Conservation (phyloP, 2,113 vertebrate genomes). For the Montifringilla adamsi region DNA sequence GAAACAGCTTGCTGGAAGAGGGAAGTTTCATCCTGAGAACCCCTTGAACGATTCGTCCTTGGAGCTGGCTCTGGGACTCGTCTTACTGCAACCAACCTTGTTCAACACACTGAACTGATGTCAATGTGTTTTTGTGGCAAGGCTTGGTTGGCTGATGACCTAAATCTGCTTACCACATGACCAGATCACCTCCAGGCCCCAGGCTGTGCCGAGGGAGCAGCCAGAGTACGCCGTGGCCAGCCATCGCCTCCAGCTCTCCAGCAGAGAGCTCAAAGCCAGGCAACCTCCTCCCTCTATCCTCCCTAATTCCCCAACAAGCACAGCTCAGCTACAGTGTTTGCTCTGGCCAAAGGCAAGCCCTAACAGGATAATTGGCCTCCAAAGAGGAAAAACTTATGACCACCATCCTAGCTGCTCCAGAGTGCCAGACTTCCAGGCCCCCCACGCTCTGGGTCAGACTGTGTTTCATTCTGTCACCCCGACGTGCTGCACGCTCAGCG, state of each 20-base stretch:
- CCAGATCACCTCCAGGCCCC: constrained; percentile 62
- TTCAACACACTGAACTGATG: neutral
- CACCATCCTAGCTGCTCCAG: neutral
- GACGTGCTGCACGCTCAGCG: neutral
- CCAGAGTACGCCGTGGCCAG: constrained; percentile 41
- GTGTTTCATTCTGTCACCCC: neutral
- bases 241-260: constrained; percentile 63
- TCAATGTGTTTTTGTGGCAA: neutral
- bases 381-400: neutral
- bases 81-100: neutral
- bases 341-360: neutral
- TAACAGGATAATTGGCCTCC: neutral
- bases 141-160: neutral
- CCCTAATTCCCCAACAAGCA: neutral
- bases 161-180: neutral
- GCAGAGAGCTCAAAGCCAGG: constrained; percentile 72
- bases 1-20: neutral
- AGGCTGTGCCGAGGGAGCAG: constrained; percentile 20
- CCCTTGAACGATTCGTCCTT: neutral
- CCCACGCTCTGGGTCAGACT: neutral
- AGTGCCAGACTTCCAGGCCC: neutral
- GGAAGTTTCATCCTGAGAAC: neutral
- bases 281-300: constrained; percentile 64
- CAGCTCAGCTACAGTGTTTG: neutral
- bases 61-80: neutral